Evolutionary conservation across 2,113 vertebrate species (phyloP).

Genomic region (Cyprinus carpio): DNA sequence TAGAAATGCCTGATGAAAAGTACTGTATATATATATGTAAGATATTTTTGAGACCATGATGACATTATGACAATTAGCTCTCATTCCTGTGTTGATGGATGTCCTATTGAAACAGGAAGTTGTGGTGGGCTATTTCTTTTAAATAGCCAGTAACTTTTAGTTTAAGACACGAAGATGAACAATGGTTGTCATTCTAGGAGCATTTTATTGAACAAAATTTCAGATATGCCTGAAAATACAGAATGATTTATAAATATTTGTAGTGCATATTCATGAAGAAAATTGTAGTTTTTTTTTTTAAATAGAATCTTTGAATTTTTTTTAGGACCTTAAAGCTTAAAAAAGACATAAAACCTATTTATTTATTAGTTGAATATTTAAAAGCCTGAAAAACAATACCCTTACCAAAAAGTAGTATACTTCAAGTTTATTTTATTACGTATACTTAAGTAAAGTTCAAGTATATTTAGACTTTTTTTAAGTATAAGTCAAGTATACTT

Average conservation of each 20-base stretch:
- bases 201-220: neutral
- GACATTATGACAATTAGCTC: neutral
- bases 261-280: neutral
- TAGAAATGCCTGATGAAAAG: neutral
- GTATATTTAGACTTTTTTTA: too few species aligned
- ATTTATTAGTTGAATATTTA: neutral
- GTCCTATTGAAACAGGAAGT: neutral
- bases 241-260: neutral
- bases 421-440: too few species aligned
- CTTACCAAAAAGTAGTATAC: too few species aligned
- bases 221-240: neutral
- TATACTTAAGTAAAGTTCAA: too few species aligned
- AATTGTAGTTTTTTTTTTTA: too few species aligned
- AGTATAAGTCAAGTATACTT: too few species aligned
- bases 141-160: neutral
- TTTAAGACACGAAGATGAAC: neutral
- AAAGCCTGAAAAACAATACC: neutral
- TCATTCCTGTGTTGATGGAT: neutral
- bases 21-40: neutral
- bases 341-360: neutral
- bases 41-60: neutral
- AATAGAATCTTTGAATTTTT: neutral
- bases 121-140: neutral
- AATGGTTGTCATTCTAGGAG: neutral
- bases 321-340: neutral